A percentile compares a stretch with the other conserved stretches of the same genome.
Evolutionary conservation across 2,888 invertebrate genomes (phyloP).

Genomic region (Eumacrocentrus americanus): DNA sequence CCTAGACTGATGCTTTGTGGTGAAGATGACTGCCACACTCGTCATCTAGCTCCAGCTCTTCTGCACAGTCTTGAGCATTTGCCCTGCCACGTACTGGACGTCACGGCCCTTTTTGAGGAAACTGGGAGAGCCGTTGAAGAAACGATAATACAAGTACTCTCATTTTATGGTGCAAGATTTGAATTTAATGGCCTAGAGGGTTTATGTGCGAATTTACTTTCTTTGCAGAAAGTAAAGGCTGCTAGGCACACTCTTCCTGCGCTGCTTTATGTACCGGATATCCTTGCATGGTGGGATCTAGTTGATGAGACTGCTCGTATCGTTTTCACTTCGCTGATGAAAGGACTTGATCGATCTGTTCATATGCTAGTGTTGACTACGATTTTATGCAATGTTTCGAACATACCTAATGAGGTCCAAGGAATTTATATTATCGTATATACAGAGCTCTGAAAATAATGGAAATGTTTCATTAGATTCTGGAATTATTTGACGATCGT

Average conservation of each 20-base stretch:
- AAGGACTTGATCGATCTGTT: slow-evolving; percentile 52
- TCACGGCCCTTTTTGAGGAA: slow-evolving; percentile 70
- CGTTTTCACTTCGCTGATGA: slow-evolving; percentile 54
- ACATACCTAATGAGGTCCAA: slow-evolving; percentile 53
- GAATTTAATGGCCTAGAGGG: slow-evolving; percentile 9
- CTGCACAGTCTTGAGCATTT: slow-evolving; percentile 78
- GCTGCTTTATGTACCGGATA: slow-evolving; percentile 55
- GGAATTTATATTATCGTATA: too few relatives aligned
- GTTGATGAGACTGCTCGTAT: slow-evolving; percentile 57
- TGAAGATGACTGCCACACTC: slow-evolving; percentile 66
- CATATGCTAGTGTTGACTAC: slow-evolving; percentile 54
- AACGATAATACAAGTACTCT: slow-evolving; percentile 73
- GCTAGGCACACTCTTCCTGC: slow-evolving; percentile 74
- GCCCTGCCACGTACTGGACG: slow-evolving; percentile 72
- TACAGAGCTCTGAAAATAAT: too few relatives aligned
- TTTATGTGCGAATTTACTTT: slow-evolving; percentile 19
- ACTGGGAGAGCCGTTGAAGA: slow-evolving; percentile 77
- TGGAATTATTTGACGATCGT: slow-evolving; percentile 47
- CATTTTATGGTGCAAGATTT: not conserved
- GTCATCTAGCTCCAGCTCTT: slow-evolving; percentile 77
- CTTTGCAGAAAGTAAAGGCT: slow-evolving; percentile 75
- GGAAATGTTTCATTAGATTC: too few relatives aligned
- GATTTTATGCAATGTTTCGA: slow-evolving; percentile 42
- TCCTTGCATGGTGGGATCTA: slow-evolving; percentile 57
- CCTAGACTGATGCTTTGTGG: slow-evolving; percentile 64